A percentile compares a stretch with the other conserved stretches of the same genome.
Conservation (phyloP, 1,140 invertebrate genomes). For the Metaphire vulgaris region DNA sequence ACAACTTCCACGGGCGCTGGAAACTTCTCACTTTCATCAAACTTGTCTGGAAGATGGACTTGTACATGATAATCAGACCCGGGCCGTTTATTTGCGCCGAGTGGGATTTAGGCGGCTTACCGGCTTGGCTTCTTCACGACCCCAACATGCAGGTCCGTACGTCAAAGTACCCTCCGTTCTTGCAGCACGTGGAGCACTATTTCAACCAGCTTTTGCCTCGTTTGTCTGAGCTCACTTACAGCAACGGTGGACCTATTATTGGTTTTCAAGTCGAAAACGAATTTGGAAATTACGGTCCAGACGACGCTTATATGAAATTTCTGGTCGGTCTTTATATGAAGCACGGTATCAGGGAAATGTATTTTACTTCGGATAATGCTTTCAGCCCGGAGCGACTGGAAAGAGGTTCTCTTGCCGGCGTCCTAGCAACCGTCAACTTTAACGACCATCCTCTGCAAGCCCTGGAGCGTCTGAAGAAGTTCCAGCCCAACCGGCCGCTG, state of each 20-base stretch:
- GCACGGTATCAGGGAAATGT: constrained; percentile 46
- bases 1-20: constrained; percentile 53
- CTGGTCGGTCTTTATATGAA: constrained; percentile 26
- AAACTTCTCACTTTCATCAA: constrained; percentile 68
- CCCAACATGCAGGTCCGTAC: neutral
- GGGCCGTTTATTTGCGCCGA: constrained; percentile 86
- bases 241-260: constrained; percentile 66
- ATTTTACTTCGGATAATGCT: constrained; percentile 53
- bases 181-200: constrained; percentile 59
- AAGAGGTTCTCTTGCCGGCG: neutral
- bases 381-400: constrained; percentile 24
- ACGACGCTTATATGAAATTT: constrained; percentile 11
- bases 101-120: constrained; percentile 68
- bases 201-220: constrained; percentile 56
- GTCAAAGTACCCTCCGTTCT: constrained; percentile 34
- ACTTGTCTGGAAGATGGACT: constrained; percentile 66
- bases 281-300: constrained; percentile 5
- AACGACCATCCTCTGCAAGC: constrained; percentile 33
- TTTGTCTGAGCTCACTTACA: constrained; percentile 57
- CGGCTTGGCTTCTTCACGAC: constrained; percentile 49
- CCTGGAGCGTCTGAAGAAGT: constrained; percentile 45
- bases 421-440: neutral
- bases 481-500: constrained; percentile 55
- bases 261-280: constrained; percentile 60
- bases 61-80: constrained; percentile 72